Conservation (phyloP, 23 tunicate genomes). For the Phallusia fumigata region DNA sequence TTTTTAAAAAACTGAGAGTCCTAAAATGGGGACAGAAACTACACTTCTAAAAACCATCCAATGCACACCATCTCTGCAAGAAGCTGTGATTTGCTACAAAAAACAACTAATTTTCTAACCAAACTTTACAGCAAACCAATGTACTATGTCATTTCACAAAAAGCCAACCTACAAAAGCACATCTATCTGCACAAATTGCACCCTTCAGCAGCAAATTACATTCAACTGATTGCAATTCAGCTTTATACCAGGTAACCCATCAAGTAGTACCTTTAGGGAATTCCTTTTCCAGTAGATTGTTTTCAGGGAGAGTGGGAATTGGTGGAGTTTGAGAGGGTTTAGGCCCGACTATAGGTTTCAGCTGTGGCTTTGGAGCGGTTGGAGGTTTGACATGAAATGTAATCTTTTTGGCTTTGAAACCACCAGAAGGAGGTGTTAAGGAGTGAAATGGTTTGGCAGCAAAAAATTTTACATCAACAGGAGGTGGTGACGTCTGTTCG, state of each 20-base stretch:
- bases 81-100: neutral
- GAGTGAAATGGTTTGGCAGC: neutral
- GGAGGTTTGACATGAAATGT: neutral
- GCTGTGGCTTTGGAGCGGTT: neutral
- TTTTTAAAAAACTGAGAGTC: too few species aligned
- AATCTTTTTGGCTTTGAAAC: neutral
- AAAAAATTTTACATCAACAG: neutral
- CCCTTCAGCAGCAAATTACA: neutral
- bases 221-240: conserved; percentile 2
- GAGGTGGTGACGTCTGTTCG: neutral
- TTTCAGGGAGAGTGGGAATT: neutral
- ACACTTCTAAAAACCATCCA: too few species aligned
- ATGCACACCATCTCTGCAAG: too few species aligned
- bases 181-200: neutral
- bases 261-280: neutral
- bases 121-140: neutral
- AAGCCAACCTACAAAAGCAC: neutral
- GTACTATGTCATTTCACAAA: neutral
- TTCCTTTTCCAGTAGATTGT: neutral
- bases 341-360: neutral
- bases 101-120: neutral
- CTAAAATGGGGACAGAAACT: too few species aligned
- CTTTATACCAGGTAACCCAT: neutral
- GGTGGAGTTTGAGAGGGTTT: neutral
- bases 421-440: neutral